Conservation (phyloP, 2,797 vertebrate species). For the Gobionotothen gibberifrons region DNA sequence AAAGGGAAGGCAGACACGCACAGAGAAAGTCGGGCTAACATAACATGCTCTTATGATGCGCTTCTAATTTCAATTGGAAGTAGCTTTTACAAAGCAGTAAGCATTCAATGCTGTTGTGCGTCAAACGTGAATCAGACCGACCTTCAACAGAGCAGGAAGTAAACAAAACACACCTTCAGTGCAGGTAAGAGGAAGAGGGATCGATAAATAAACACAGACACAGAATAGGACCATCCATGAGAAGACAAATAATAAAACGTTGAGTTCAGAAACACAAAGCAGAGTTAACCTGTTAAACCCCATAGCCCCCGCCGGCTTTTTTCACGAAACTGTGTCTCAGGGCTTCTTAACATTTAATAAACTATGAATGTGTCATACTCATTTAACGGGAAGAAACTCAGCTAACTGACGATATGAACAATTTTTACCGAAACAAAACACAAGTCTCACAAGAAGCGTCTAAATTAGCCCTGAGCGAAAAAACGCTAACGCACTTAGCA, state of each 20-base stretch:
- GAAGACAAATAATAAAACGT: not conserved
- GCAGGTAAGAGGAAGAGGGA: slow-evolving; percentile 18
- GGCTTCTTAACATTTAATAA: too few relatives aligned
- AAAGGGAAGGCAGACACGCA: not conserved
- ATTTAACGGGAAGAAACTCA: too few relatives aligned
- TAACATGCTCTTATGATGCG: slow-evolving; percentile 19
- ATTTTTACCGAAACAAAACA: too few relatives aligned
- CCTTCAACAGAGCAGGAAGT: slow-evolving; percentile 7
- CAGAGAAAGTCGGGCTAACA: not conserved
- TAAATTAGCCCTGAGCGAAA: too few relatives aligned
- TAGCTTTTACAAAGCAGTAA: slow-evolving; percentile 8
- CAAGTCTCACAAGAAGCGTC: too few relatives aligned
- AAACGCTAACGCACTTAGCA: too few relatives aligned
- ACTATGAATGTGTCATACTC: too few relatives aligned
- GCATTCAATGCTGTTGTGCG: slow-evolving; percentile 1
- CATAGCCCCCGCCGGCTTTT: too few relatives aligned
- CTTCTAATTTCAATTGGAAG: slow-evolving; percentile 34
- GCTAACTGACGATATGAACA: too few relatives aligned
- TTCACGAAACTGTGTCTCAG: too few relatives aligned
- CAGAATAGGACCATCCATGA: not conserved
- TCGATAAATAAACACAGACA: not conserved
- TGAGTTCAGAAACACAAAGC: slow-evolving; percentile 19
- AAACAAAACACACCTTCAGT: slow-evolving; percentile 29
- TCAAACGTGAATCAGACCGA: slow-evolving; percentile 14
- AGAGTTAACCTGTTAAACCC: too few relatives aligned